Base-by-base conservation (phyloP, 2,113 vertebrate genomes). In the Erythrocercus mccallii region DNA sequence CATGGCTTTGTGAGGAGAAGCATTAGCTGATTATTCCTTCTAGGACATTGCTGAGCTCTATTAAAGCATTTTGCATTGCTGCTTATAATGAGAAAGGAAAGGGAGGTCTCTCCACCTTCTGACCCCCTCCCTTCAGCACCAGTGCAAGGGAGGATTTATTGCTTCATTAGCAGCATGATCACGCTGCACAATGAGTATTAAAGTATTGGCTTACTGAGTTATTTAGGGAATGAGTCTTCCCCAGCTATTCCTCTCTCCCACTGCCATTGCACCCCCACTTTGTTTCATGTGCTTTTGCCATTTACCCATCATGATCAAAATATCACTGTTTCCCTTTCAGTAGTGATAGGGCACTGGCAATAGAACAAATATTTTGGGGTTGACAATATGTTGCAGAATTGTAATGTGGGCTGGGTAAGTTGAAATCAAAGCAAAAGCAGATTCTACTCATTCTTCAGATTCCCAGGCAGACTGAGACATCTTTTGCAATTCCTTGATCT, bases 371-470 rank as follows among this genome's bases (percentile, higher is more conserved):
- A 88, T 90, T 92, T 94, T 92, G 74, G 76, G 83, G 51, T 90
- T 81, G 77, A 71, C 73, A 92, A 20, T 90, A 62, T 58, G 47
- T 86, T 92, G 77, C 31, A 72, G 87, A 93, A 92, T 84, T 65
- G 50, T 94, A 86, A 84, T 91, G 65, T 89, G 80, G 92, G 72
- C 68, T 86, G 88, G 35, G 23, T 69, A 93, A 91, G 64, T 47
- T 79, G 86, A 95, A 95, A 96, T 95, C 83, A 96, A 95, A 96
- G 88, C 80, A 93, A 77, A 96, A 69, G 57, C 70, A 60, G 61
- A 96, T 96, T 94, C 90, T 72, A 66, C 69, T 89, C 88, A 84
- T 97, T 97, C 83, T 92, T 97, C 73, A 89, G 61, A 89, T 94
- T 96, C 83, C 35, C 83, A 66, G 47, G 86, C 92, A 94, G 83